Evolutionary conservation across 2,888 invertebrate species (phyloP), one percentile per base, ranked within the genome.

Genomic region (Trisateles emortualis): DNA sequence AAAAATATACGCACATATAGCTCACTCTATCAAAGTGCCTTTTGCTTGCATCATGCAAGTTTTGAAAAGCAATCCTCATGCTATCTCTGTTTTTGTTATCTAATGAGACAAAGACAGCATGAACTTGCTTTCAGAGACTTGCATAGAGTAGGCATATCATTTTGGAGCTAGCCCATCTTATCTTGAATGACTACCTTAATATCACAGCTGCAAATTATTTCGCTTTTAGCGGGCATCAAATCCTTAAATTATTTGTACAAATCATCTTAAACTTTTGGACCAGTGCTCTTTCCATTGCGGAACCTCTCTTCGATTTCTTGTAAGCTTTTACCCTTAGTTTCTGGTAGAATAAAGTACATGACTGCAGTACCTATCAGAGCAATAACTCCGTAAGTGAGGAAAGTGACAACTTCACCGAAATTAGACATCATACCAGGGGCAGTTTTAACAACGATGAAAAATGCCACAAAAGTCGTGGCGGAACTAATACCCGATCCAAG

Each of bases 261-360:
- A n/a, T n/a, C 64, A 57, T 64, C 45, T 69, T 75, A 84, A 9
- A 82, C 84, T 72, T 81, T 81, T 53, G 80, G 69, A 11, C 59
- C 72, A 48, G 57, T 66, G 32, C 71, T 81, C 55, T 85, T 84
- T 14, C 79, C 81, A 58, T 74, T 79, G 63, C 75, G 89, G 66
- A 94, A 95, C 35, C 86, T 86, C 38, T 94, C 94, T 73, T 96
- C 95, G 56, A 96, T 96, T 77, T 96, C 95, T 59, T 94, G 92
- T 41, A 96, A 83, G 19, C 95, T 95, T 63, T 94, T 95, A 2
- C 95, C 95, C 71, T 94, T 95, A 0, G 96, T 96, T 84, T 96
- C 96, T 1, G 96, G 96, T 36, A 96, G 78, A 52, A 92, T 93
- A 42, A 94, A 90, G 72, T 93, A 95, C 52, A 96, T 84, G 43